phyloP scores from a whole-genome alignment of 2,888 invertebrate genomes.

The Noctua comes region DNA sequence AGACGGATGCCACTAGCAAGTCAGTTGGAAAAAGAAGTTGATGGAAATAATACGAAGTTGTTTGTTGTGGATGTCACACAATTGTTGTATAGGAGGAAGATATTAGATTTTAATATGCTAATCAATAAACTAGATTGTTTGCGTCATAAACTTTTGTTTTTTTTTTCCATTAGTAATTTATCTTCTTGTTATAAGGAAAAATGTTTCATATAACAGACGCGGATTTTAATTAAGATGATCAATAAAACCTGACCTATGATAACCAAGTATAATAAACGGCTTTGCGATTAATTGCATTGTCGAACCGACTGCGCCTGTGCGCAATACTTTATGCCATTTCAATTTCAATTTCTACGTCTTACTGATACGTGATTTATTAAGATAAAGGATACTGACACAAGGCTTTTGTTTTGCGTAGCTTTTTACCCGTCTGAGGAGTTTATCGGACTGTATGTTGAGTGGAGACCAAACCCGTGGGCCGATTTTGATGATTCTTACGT shows the following conservation, averaged over 20 bases:
- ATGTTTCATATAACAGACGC: background rate
- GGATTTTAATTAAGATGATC: constrained; percentile 22
- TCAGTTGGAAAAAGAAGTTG: background rate
- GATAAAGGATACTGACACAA: background rate
- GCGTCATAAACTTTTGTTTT: background rate
- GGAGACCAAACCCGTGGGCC: too few species aligned
- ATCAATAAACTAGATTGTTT: background rate
- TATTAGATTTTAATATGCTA: background rate
- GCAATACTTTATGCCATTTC: constrained; percentile 4
- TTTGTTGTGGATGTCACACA: background rate
- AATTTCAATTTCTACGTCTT: constrained; percentile 16
- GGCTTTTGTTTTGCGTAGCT: background rate
- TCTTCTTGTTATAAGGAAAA: constrained; percentile 39
- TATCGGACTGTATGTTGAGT: too few species aligned
- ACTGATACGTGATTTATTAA: background rate
- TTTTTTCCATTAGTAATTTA: background rate
- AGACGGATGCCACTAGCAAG: background rate
- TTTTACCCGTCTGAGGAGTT: background rate
- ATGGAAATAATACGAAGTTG: background rate
- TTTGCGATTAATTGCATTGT: constrained; percentile 26
- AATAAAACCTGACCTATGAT: constrained; percentile 31
- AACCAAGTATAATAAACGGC: background rate
- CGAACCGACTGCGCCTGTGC: background rate
- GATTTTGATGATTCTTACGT: too few species aligned
- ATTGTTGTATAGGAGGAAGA: background rate